A percentile compares a stretch with the other conserved stretches of the same genome.
Evolutionary conservation across 2,888 invertebrate species (phyloP).

Genomic region (Sarcophaga caerulescens): DNA sequence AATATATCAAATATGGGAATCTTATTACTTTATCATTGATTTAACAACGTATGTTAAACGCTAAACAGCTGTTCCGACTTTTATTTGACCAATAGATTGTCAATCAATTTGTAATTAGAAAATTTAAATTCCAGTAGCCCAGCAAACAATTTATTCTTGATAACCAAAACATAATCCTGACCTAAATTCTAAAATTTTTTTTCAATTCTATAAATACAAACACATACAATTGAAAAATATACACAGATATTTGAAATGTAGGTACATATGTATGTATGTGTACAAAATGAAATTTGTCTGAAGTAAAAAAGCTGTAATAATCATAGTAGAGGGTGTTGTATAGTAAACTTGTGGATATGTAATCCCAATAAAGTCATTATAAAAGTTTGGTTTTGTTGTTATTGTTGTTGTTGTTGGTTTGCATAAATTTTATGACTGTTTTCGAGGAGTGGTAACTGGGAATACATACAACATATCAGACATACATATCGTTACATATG

Average conservation of each 20-base stretch:
- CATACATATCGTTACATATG: not conserved
- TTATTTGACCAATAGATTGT: not conserved
- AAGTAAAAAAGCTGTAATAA: not conserved
- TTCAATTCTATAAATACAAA: slow-evolving; percentile 18
- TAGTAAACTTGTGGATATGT: slow-evolving; percentile 23
- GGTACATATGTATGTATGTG: not conserved
- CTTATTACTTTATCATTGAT: not conserved
- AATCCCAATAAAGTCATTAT: slow-evolving; percentile 53
- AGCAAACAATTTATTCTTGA: slow-evolving; percentile 46
- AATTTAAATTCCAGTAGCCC: slow-evolving; percentile 13
- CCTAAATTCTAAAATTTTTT: slow-evolving; percentile 57
- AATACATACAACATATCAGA: not conserved
- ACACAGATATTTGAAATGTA: not conserved
- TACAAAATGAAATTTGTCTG: not conserved
- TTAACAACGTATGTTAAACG: not conserved
- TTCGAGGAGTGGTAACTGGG: not conserved
- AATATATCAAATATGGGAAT: no score
- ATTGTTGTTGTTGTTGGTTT: slow-evolving; percentile 16
- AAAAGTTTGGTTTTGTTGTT: slow-evolving; percentile 20
- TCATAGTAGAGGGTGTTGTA: not conserved
- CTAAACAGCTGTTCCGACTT: not conserved
- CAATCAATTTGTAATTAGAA: not conserved
- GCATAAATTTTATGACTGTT: slow-evolving; percentile 45
- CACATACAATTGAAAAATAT: not conserved
- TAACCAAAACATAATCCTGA: slow-evolving; percentile 34